These are phyloP conservation scores for Thumatha senex DNA, from an alignment of 2,888 invertebrate genomes.

Conservation along the genomic window DNA sequence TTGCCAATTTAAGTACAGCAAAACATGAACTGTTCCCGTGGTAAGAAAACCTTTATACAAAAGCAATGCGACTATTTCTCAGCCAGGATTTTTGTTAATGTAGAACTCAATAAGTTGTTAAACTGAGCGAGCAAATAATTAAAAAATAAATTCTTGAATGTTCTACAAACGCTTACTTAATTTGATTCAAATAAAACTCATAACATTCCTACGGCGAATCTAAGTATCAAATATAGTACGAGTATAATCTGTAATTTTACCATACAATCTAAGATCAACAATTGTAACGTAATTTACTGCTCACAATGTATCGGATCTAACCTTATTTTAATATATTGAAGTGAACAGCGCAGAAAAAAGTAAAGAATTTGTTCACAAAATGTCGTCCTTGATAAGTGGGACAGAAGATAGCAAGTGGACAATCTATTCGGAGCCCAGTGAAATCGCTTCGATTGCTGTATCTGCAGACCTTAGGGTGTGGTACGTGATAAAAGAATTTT, in stretches of 20 bases:
- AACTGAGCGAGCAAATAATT: too few species aligned
- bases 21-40: too few species aligned
- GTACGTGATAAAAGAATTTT: conserved; percentile 2
- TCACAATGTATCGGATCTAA: conserved; percentile 38
- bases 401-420: conserved; percentile 48
- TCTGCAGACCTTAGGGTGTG: conserved; percentile 36
- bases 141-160: too few species aligned
- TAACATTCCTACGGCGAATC: background rate
- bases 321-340: conserved; percentile 47
- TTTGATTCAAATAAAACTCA: background rate
- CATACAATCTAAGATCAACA: conserved; percentile 27
- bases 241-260: conserved; percentile 2
- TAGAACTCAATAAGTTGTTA: too few species aligned
- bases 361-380: conserved; percentile 47
- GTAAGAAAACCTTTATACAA: too few species aligned
- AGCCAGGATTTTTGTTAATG: too few species aligned
- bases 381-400: conserved; percentile 46
- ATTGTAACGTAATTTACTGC: conserved; percentile 33
- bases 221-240: too few species aligned
- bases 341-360: conserved; percentile 41
- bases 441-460: conserved; percentile 49
- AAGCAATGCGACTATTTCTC: too few species aligned
- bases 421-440: conserved; percentile 46
- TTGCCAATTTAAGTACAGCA: too few species aligned
- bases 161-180: background rate